Conservation (phyloP, 2,113 vertebrate species). For the Corythornis madagascariensis region DNA sequence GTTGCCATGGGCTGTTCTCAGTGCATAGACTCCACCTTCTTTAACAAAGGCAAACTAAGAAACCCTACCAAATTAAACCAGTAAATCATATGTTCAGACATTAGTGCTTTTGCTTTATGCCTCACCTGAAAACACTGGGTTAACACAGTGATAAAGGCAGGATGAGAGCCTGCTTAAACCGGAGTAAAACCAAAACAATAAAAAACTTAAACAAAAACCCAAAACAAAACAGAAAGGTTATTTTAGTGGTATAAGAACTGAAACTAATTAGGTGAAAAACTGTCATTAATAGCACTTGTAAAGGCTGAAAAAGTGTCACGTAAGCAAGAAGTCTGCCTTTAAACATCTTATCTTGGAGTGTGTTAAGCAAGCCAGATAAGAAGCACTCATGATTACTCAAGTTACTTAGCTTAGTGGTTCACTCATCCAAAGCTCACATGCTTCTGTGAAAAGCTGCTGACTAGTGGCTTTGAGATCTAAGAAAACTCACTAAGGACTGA, state of each 20-base stretch:
- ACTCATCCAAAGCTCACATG: background rate
- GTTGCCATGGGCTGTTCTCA: background rate
- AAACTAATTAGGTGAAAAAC: background rate
- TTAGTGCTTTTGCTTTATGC: background rate
- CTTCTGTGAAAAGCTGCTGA: background rate
- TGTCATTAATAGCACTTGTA: background rate
- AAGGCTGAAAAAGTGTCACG: background rate
- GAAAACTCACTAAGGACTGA: background rate
- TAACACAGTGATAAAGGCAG: background rate
- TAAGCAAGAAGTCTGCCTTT: background rate
- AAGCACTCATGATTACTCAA: constrained; percentile 22
- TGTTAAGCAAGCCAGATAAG: background rate
- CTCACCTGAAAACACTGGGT: background rate
- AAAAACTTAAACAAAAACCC: background rate
- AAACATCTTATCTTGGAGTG: background rate
- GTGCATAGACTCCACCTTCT: background rate
- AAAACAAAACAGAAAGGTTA: background rate
- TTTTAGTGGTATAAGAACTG: background rate
- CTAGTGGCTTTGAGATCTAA: background rate
- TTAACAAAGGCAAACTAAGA: background rate
- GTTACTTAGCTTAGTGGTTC: background rate
- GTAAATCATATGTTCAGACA: background rate
- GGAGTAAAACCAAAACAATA: background rate
- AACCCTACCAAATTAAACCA: background rate
- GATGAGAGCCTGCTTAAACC: background rate